Evolutionary conservation across 2,797 vertebrate species (phyloP), one percentile per base, ranked within the genome.

Genomic region (Delichon dasypus): DNA sequence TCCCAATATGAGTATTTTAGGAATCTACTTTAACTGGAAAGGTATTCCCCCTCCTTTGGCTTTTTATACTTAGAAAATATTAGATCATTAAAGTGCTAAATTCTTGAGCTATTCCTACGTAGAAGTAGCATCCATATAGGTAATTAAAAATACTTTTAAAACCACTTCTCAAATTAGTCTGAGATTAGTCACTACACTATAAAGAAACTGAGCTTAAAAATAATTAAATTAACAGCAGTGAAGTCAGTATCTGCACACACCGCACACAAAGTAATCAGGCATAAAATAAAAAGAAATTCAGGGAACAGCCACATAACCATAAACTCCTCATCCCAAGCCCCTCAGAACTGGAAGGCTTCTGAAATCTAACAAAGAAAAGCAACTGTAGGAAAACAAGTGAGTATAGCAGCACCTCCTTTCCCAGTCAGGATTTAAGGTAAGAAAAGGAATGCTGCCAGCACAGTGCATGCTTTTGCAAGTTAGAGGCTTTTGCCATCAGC

Each of bases 401-500:
- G 19, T 70, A 29, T 4, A 40, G 82, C 62, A 88, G 70, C 6
- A 1, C 30, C 12, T 9, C 22, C 32, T 78, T 51, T 62, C 11
- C 30, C 58, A 44, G 50, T 45, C 34, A 34, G 76, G 44, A 93
- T 81, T 89, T 71, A 53, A 88, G 79, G 82, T 75, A 75, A 93
- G 73, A 64, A 78, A 57, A 70, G 55, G 26, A 94, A 88, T 7
- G 30, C 34, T 96, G 87, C 82, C 87, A 94, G 73, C 51, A 32
- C 66, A 20, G 25, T 18, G 73, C 11, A 15, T 18, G 72, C 25
- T 93, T 92, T 72, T 68, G 29, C 34, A 82, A 74, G 54, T 48
- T 15, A 54, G 90, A 90, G 68, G 78, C 44, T 92, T 91, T 36
- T 78, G 82, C 85, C 92, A 90, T 62, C 89, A 92, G 66, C 79